Conservation (phyloP, 2,888 invertebrate genomes). For the Nephrotoma guestfalica region DNA sequence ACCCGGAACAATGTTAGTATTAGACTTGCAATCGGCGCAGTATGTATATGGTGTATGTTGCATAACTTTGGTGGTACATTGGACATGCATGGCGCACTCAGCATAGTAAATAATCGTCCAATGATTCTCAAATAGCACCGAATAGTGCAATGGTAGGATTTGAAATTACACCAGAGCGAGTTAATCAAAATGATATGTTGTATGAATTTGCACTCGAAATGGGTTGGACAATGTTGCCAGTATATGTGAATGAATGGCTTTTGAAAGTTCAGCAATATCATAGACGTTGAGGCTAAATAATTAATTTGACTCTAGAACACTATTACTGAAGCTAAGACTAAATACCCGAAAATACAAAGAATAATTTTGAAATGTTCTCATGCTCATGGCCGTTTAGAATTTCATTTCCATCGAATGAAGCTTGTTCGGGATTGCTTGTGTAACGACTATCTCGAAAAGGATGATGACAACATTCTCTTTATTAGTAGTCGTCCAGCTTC, state of each 20-base stretch:
- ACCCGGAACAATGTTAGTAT: slow-evolving; percentile 62
- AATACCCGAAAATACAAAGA: too few species aligned
- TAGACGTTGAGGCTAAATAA: too few species aligned
- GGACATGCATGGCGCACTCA: slow-evolving; percentile 77
- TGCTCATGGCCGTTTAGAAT: too few species aligned
- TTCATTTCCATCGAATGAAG: too few species aligned
- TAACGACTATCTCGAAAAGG: too few species aligned
- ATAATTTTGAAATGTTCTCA: too few species aligned
- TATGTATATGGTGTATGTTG: slow-evolving; percentile 88
- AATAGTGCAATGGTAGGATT: slow-evolving; percentile 76
- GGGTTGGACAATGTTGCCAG: slow-evolving; percentile 47
- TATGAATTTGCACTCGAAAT: slow-evolving; percentile 85
- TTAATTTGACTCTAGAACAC: too few species aligned
- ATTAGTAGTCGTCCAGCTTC: too few species aligned
- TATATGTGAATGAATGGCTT: slow-evolving; percentile 49
- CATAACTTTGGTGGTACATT: slow-evolving; percentile 92
- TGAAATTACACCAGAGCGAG: slow-evolving; percentile 88
- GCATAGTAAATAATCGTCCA: slow-evolving; percentile 45
- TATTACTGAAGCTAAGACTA: too few species aligned
- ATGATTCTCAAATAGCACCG: slow-evolving; percentile 33
- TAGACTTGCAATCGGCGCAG: slow-evolving; percentile 82
- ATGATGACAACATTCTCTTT: too few species aligned
- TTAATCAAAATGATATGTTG: slow-evolving; percentile 85
- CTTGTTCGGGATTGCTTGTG: too few species aligned
- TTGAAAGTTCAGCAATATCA: too few species aligned